phyloP scores from a whole-genome alignment of 1,140 invertebrate genomes.

The Ericerus pela region DNA sequence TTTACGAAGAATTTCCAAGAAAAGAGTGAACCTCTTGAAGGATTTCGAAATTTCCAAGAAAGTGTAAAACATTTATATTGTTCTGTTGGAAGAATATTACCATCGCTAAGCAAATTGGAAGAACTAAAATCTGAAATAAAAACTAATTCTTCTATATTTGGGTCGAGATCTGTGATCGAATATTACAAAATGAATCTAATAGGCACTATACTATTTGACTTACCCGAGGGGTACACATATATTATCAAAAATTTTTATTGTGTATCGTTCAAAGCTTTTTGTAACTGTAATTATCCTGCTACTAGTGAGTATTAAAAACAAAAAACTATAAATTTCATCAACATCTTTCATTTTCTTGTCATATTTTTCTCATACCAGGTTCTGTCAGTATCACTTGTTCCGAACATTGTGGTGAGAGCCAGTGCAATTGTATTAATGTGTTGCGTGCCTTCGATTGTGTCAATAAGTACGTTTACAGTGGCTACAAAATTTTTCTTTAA shows the following conservation, averaged over 20 bases:
- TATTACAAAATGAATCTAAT: constrained; percentile 48
- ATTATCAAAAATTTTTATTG: constrained; percentile 59
- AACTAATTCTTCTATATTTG: background rate
- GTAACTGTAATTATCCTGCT: constrained; percentile 33
- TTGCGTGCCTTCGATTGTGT: constrained; percentile 2
- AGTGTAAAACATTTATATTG: background rate
- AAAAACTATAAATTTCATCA: background rate
- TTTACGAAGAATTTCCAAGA: background rate
- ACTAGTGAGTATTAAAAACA: constrained; percentile 15
- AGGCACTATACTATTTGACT: constrained; percentile 49
- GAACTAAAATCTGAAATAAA: background rate
- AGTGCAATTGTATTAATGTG: background rate
- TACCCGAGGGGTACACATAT: constrained; percentile 48
- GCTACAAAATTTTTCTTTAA: background rate
- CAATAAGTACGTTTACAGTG: background rate
- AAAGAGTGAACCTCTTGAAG: constrained; percentile 1
- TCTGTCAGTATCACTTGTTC: background rate
- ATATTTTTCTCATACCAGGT: background rate
- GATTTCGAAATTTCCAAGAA: constrained; percentile 11
- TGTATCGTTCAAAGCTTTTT: constrained; percentile 57
- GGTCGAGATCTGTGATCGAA: background rate
- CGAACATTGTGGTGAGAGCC: background rate
- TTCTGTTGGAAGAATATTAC: background rate
- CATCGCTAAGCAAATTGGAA: constrained; percentile 1
- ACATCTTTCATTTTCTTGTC: background rate